Evolutionary conservation across 2,113 vertebrate species (phyloP), one percentile per base, ranked within the genome.

Genomic region (Ciconia maguari): DNA sequence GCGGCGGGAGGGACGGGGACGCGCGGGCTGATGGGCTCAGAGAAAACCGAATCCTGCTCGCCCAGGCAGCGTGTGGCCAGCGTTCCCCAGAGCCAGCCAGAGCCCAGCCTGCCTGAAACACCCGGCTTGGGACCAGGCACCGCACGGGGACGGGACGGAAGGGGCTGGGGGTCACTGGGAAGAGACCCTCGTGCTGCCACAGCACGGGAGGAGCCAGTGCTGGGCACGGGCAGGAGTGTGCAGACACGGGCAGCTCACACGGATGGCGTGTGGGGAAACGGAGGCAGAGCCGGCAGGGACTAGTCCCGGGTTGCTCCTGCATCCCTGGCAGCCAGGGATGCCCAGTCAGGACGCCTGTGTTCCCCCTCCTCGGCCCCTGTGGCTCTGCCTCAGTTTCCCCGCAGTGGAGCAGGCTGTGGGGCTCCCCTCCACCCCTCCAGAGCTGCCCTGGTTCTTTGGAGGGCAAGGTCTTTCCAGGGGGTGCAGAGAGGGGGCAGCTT

Each of bases 221-320:
- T 7, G 13, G 57, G 20, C 32, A 14, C 1, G 1, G 32, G 64
- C n/a, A 16, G 60, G 24, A 34, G 30, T 10, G 3, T 5, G 51
- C 42, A 38, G 26, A 20, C 5, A 1, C 1, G 9, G 85, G 86
- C 49, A 51, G 58, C 51, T 32, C n/a, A 7, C 34, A 5, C 0
- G 3, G 69, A 13, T 0, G 3, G n/a, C 1, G 0, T 4, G 25
- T 7, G 49, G 49, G 48, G 62, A 69, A 29, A 42, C 2, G 1
- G 27, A 41, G 60, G 52, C 44, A 58, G 48, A 62, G 25, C 38
- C 2, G 0, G 20, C 38, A 62, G 44, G 46, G 57, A 44, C 3
- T 0, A 4, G 7, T 22, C 6, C 3, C 41, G 24, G n/a, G 16
- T 86, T 11, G 4, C 17, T 11, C 17, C 27, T 16, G 54, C 52